Evolutionary conservation across 2,113 vertebrate species (phyloP).

Genomic region (Serilophus lunatus): DNA sequence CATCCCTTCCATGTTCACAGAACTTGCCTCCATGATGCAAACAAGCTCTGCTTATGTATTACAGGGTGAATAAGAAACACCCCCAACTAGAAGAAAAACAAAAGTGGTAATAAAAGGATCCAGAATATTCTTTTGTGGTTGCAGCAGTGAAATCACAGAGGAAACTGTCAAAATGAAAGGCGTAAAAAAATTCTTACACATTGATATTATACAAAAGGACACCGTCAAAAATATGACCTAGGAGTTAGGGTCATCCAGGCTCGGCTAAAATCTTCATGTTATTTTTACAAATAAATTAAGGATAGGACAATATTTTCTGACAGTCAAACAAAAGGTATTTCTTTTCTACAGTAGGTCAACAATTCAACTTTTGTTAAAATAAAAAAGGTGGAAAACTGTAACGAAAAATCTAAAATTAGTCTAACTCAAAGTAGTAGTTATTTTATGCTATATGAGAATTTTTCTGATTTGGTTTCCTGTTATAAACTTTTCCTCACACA

Average conservation of each 20-base stretch:
- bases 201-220: neutral
- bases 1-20: neutral
- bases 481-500: neutral
- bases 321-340: neutral
- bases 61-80: neutral
- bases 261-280: neutral
- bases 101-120: neutral
- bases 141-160: neutral
- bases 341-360: neutral
- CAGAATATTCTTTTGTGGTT: neutral
- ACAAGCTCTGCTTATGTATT: neutral
- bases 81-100: neutral
- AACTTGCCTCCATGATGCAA: neutral
- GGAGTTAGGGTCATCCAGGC: neutral
- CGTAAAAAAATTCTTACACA: neutral
- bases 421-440: neutral
- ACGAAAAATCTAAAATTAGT: neutral
- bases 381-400: neutral
- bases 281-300: neutral
- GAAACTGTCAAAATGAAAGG: neutral
- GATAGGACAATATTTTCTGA: neutral
- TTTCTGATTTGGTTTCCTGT: neutral
- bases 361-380: neutral
- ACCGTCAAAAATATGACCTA: neutral
- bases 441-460: neutral